phyloP scores from a whole-genome alignment of 2,888 invertebrate genomes.

The Amblyteles armatorius region DNA sequence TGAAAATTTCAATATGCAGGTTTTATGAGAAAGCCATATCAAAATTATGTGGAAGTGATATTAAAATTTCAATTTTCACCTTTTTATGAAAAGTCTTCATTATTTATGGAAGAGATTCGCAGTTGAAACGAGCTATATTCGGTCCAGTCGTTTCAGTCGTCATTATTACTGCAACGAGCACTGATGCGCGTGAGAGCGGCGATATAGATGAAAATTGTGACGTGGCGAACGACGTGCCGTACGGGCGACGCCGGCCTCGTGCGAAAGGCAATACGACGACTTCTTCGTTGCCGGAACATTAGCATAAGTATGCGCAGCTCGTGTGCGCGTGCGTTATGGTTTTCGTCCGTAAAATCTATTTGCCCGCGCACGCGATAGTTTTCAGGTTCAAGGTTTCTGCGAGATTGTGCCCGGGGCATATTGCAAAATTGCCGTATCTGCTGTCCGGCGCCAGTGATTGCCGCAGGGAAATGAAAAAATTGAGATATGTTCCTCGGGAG shows the following conservation, averaged over 20 bases:
- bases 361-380: slow-evolving; percentile 26
- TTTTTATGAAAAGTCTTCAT: not conserved
- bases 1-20: too few relatives aligned
- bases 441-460: slow-evolving; percentile 17
- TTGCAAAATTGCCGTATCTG: slow-evolving; percentile 33
- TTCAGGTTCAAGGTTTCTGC: slow-evolving; percentile 36
- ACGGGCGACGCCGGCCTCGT: slow-evolving; percentile 69
- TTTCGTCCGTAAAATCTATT: slow-evolving; percentile 48
- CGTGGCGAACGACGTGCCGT: not conserved
- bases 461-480: slow-evolving; percentile 27
- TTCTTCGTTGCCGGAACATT: slow-evolving; percentile 44
- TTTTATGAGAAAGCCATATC: too few relatives aligned
- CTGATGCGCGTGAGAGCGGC: slow-evolving; percentile 33
- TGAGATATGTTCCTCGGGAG: not conserved
- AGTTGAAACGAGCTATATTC: not conserved
- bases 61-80: not conserved
- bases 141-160: not conserved
- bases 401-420: not conserved
- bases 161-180: not conserved
- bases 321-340: slow-evolving; percentile 22
- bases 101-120: not conserved
- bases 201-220: slow-evolving; percentile 29
- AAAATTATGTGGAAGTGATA: too few relatives aligned
- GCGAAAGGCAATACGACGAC: slow-evolving; percentile 68
- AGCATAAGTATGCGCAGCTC: slow-evolving; percentile 48